Evolutionary conservation across 2,888 invertebrate species (phyloP).

Genomic region (Tuta absoluta): DNA sequence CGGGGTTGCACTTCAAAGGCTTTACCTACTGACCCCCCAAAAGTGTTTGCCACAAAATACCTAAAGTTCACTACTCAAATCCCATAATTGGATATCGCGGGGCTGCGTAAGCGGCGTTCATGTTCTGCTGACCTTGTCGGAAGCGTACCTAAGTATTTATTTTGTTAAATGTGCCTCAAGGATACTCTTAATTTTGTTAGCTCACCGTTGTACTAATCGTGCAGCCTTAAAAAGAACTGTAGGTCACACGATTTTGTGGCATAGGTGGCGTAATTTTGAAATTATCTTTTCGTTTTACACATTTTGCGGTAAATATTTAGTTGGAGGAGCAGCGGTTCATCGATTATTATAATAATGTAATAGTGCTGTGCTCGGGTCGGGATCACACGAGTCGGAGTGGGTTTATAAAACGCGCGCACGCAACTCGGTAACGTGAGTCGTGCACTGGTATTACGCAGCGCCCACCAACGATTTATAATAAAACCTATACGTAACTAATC

Average conservation of each 20-base stretch:
- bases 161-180: conserved; percentile 16
- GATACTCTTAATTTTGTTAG: conserved; percentile 23
- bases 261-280: conserved; percentile 16
- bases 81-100: conserved; percentile 66
- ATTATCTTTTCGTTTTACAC: neutral
- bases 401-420: conserved; percentile 34
- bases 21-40: conserved; percentile 73
- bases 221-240: neutral
- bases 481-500: conserved; percentile 38
- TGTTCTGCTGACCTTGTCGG: conserved; percentile 32
- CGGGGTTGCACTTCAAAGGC: conserved; percentile 74
- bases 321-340: conserved; percentile 34
- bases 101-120: conserved; percentile 23
- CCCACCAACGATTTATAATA: conserved; percentile 55
- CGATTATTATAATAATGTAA: conserved; percentile 58
- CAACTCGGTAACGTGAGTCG: conserved; percentile 51
- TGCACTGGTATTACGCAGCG: conserved; percentile 67
- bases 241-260: neutral
- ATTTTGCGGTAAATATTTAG: conserved; percentile 2
- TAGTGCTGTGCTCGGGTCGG: conserved; percentile 42
- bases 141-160: conserved; percentile 19
- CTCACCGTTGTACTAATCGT: conserved; percentile 13
- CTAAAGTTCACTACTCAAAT: conserved; percentile 76
- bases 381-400: conserved; percentile 44
- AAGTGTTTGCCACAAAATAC: conserved; percentile 68